Conservation (phyloP, 2,113 vertebrate species). For the Ifrita kowaldi region DNA sequence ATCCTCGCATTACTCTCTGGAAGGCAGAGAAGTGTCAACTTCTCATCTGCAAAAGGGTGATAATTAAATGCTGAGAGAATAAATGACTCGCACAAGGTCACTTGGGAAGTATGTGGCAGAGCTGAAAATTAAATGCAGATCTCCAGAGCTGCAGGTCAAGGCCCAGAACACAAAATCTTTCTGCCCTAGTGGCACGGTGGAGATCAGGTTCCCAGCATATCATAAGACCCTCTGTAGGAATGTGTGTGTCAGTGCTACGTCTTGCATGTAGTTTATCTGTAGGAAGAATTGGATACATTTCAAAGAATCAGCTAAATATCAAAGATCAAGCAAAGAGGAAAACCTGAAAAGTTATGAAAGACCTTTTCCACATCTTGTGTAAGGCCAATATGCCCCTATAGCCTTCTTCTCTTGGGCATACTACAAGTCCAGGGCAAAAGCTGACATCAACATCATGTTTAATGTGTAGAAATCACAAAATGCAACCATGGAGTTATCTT, state of each 20-base stretch:
- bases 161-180: conserved; percentile 40
- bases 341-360: neutral
- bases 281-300: neutral
- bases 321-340: neutral
- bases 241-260: neutral
- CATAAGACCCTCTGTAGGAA: neutral
- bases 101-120: conserved; percentile 64
- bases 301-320: neutral
- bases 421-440: neutral
- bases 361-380: neutral
- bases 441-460: neutral
- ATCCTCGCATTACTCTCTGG: conserved; percentile 66
- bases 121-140: conserved; percentile 63
- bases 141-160: conserved; percentile 56
- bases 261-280: neutral
- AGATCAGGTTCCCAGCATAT: neutral
- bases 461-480: neutral
- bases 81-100: conserved; percentile 67
- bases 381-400: neutral
- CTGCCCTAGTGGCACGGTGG: neutral
- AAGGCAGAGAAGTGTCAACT: conserved; percentile 64
- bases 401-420: neutral
- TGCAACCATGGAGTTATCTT: neutral
- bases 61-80: conserved; percentile 68
- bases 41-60: conserved; percentile 69